A percentile compares a stretch with the other conserved stretches of the same genome.
These are phyloP conservation scores for Pissodes strobi DNA, from an alignment of 1,140 invertebrate species.

Conservation along the genomic window DNA sequence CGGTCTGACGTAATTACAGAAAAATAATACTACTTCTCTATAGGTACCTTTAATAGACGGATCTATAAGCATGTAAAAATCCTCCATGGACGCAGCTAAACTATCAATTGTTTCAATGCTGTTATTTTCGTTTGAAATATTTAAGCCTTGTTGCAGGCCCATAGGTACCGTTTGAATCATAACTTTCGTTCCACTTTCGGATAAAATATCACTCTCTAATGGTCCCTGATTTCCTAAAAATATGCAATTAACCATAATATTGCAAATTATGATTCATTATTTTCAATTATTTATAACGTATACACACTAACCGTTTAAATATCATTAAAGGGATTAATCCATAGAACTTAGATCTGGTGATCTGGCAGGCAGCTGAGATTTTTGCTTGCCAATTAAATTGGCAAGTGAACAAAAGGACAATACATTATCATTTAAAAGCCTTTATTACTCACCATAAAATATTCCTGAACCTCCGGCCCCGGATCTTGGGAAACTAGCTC, in stretches of 20 bases:
- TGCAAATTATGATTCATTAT: too few species aligned
- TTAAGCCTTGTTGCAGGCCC: background rate
- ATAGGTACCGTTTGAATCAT: constrained; percentile 21
- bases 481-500: constrained; percentile 59
- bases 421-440: background rate
- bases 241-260: too few species aligned
- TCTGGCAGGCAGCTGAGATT: too few species aligned
- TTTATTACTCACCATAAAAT: constrained; percentile 51
- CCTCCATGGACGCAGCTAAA: constrained; percentile 22
- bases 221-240: constrained; percentile 11
- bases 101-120: constrained; percentile 19
- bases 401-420: constrained; percentile 43
- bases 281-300: too few species aligned
- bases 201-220: constrained; percentile 13
- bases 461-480: constrained; percentile 57
- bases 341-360: background rate
- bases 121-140: background rate
- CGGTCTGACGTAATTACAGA: too few species aligned
- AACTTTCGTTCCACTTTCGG: constrained; percentile 18
- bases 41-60: constrained; percentile 32
- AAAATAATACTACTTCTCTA: too few species aligned
- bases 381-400: background rate
- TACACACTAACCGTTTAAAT: too few species aligned
- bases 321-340: too few species aligned
- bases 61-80: constrained; percentile 31